These are phyloP conservation scores for Thera britannica DNA, from an alignment of 2,888 invertebrate genomes.

Conservation along the genomic window DNA sequence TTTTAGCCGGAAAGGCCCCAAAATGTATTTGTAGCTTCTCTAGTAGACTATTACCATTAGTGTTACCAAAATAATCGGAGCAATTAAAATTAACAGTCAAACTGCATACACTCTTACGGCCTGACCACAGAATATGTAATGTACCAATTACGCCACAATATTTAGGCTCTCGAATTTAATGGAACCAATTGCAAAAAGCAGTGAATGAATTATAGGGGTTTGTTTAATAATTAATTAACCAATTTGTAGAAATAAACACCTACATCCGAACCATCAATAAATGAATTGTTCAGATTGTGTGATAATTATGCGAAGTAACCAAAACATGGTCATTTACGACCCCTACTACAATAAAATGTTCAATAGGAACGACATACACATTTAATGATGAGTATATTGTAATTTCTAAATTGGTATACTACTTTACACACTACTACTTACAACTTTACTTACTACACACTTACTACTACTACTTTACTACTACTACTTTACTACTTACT, in stretches of 20 bases:
- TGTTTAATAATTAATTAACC: slow-evolving; percentile 1
- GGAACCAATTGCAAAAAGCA: slow-evolving; percentile 18
- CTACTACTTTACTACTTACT: no score
- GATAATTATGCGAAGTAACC: not conserved
- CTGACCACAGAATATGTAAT: slow-evolving; percentile 18
- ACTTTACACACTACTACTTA: no score
- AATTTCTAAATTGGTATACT: no score
- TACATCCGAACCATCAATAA: not conserved
- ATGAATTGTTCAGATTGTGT: not conserved
- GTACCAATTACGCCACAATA: slow-evolving; percentile 4
- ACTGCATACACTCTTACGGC: slow-evolving; percentile 33
- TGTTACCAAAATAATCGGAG: slow-evolving; percentile 35
- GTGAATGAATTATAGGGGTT: not conserved
- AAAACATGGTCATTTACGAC: no score
- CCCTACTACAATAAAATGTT: no score
- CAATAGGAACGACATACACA: no score
- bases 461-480: no score
- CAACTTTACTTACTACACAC: no score
- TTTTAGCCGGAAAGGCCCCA: no score
- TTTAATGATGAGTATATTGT: no score
- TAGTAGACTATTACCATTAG: slow-evolving; percentile 27
- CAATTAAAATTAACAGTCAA: slow-evolving; percentile 41
- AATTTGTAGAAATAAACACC: not conserved
- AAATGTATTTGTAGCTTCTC: not conserved
- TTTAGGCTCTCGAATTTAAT: slow-evolving; percentile 16